These are phyloP conservation scores for Psilopsiagon aurifrons DNA, from an alignment of 2,113 vertebrate species.

Conservation along the genomic window DNA sequence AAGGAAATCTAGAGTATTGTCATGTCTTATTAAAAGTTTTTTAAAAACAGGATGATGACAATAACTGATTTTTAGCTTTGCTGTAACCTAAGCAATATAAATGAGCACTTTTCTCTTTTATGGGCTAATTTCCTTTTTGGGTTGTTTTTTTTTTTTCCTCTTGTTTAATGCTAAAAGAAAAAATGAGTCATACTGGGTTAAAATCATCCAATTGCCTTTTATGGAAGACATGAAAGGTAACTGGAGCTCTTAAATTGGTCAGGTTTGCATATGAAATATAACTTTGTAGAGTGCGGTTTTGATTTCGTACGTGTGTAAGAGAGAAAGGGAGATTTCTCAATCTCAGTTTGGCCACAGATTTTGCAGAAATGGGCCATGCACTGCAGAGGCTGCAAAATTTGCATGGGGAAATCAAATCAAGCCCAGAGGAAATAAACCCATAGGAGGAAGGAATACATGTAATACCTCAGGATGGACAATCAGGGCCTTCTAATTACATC, in stretches of 20 bases:
- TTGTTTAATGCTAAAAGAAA: background rate
- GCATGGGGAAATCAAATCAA: background rate
- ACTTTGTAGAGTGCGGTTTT: background rate
- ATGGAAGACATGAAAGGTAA: background rate
- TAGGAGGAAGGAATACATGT: background rate
- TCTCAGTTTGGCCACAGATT: background rate
- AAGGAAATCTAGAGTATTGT: background rate
- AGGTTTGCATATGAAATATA: background rate
- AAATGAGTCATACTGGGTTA: background rate
- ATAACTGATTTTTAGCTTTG: background rate
- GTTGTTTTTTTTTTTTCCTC: background rate
- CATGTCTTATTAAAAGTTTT: background rate
- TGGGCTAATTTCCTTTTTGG: background rate
- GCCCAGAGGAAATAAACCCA: conserved; percentile 2
- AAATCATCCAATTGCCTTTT: background rate
- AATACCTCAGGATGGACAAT: background rate
- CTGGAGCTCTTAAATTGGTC: background rate
- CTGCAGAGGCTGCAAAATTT: background rate
- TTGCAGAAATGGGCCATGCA: background rate
- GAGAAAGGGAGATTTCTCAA: background rate
- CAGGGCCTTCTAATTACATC: background rate
- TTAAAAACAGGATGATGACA: background rate
- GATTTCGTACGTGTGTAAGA: background rate
- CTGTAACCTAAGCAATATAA: background rate
- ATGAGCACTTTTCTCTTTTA: background rate